These are phyloP conservation scores for Standfussiana lucernea DNA, from an alignment of 2,888 invertebrate species.

Conservation along the genomic window DNA sequence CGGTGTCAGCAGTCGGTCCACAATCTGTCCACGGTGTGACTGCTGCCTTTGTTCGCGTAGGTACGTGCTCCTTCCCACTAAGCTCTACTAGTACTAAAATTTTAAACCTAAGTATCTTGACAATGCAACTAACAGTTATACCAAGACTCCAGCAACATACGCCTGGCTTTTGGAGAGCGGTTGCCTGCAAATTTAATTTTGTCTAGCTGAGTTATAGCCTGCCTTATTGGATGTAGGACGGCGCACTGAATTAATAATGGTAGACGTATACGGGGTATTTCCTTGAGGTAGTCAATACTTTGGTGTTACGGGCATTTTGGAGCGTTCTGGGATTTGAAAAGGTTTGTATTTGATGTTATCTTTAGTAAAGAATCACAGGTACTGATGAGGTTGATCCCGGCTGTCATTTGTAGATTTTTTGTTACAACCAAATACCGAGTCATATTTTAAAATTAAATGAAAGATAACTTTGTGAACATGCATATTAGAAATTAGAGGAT, in stretches of 20 bases:
- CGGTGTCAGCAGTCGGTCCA: not conserved
- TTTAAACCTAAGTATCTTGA: conserved; percentile 6
- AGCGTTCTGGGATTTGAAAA: conserved; percentile 37
- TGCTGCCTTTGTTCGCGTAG: not conserved
- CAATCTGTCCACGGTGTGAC: not conserved
- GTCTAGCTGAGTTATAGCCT: conserved; percentile 68
- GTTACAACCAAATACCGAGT: not conserved
- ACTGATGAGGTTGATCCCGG: not conserved
- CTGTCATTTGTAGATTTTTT: not conserved
- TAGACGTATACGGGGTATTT: conserved; percentile 45
- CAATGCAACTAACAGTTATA: conserved; percentile 12
- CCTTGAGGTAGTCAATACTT: conserved; percentile 57
- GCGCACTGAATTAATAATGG: conserved; percentile 64
- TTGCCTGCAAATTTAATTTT: conserved; percentile 72
- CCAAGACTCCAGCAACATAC: not conserved
- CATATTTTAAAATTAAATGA: not conserved
- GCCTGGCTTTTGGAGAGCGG: conserved; percentile 62
- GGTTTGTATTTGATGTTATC: conserved; percentile 27
- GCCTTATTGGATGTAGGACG: conserved; percentile 65
- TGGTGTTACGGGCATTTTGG: conserved; percentile 26
- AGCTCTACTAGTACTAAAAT: not conserved
- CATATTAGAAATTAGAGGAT: not conserved
- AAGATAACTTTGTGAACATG: not conserved
- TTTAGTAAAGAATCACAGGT: conserved; percentile 24
- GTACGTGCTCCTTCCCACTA: too few species aligned